Evolutionary conservation across 2,113 vertebrate species (phyloP).

Genomic region (Struthidea cinerea): DNA sequence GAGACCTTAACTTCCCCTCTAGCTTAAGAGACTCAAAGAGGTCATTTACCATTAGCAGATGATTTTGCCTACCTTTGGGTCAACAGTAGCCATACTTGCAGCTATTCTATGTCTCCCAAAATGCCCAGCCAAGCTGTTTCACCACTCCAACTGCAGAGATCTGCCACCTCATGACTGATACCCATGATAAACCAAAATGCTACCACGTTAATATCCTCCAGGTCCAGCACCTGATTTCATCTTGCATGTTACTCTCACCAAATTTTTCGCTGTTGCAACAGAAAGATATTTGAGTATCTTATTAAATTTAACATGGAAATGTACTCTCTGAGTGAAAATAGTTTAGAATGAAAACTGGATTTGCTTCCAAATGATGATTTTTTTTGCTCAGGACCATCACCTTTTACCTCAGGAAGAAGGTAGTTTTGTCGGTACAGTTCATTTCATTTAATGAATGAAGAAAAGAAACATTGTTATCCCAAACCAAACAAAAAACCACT

Average conservation of each 20-base stretch:
- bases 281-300: background rate
- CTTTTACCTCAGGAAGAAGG: background rate
- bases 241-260: background rate
- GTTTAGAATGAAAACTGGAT: background rate
- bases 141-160: background rate
- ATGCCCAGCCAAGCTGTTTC: background rate
- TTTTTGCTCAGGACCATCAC: background rate
- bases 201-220: background rate
- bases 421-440: background rate
- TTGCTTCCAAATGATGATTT: background rate
- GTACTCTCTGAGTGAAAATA: background rate
- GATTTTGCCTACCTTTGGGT: background rate
- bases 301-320: background rate
- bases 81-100: background rate
- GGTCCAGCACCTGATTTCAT: background rate
- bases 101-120: background rate
- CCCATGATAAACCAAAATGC: background rate
- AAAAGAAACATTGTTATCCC: background rate
- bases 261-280: background rate
- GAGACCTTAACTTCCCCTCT: background rate
- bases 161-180: background rate
- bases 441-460: background rate
- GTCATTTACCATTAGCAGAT: background rate
- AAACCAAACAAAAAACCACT: background rate
- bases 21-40: rapidly evolving